Base-by-base conservation (phyloP, 64 coral and sea anemone species). In the Montipora efflorescens region DNA sequence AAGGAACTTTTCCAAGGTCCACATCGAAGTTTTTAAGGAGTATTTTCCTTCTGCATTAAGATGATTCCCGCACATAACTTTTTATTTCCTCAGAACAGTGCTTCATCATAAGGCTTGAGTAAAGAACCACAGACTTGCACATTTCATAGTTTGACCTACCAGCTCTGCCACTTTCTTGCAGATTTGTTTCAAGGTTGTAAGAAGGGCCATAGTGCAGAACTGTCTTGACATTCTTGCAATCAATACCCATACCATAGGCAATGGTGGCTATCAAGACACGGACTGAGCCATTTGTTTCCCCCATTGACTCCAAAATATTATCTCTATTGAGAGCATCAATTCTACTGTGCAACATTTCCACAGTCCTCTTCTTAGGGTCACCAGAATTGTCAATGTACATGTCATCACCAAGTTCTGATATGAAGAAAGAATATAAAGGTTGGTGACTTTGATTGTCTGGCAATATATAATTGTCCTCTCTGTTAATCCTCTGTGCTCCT, bases 331-430 rank as follows among this genome's bases (percentile, higher is more conserved):
- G 64, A 0, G 80, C 83, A 87, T 93, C 83, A 79, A 87, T 87
- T 13, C 91, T 93, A 23, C 75, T 79, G 47, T 93, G 83, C 14
- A 87, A 93, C 91, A 87, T 80, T 93, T 92, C 80, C n/a, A 84
- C 90, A 11, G 64, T 61, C 6, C 79, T 84, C 16, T 84, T 84
- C 28, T 57, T 92, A 13, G 80, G 90, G 48, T 84, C 80, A 73
- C 62, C 2, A 19, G 79, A 74, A 59, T 90, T 23, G 55, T 72
- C 89, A 18, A 16, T 11, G 19, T 18, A 90, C 5, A 90, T 81
- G 51, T 57, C 49, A 51, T 76, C 53, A 20, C 77, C 89, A 23
- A 90, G 76, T 90, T 90, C 89, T 70, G 77, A 45, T 8, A 52
- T 18, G 67, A 90, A 90, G 44, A 36, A 90, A 25, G 18, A 18